Evolutionary conservation across 1,140 invertebrate species (phyloP), one percentile per base, ranked within the genome.

Genomic region (Drosophila kohkoa): DNA sequence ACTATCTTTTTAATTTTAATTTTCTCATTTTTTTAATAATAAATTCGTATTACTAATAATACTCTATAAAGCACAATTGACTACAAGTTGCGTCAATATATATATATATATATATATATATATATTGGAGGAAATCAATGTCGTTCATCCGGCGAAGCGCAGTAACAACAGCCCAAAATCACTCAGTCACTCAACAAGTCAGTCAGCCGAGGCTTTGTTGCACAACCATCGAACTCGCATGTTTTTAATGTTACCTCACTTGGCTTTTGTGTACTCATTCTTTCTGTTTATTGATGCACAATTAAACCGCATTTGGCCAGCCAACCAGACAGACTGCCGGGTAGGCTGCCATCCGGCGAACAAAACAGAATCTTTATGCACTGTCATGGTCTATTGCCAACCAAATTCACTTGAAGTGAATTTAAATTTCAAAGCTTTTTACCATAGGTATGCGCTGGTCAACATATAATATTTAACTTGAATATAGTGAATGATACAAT

Each of bases 331-430:
- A 71, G 48, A 46, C 74, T 70, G 35, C 55, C 49, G 46, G 54
- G 52, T 59, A 66, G 63, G 28, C 65, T 60, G 57, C 32, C 77
- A 60, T 58, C 69, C 77, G 75, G 63, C 63, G 69, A 87, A 68
- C 80, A 75, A 57, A 79, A 72, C 69, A 68, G 65, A 76, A 73
- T 79, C 76, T 87, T 82, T 82, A 58, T 77, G 75, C 63, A 75
- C 63, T 76, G 82, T 88, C 83, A 87, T 66, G 83, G 82, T 87
- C 83, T 80, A 88, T 88, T 88, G 82, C 77, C 73, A 65, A 43
- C 45, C 68, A 46, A 88, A 73, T 88, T 70, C 43, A 75, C 69
- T 82, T 67, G 65, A 72, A 79, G 73, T 69, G 65, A 51, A 66
- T 76, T 74, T 65, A 76, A 74, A 77, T 70, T 76, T 49, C 64